phyloP scores from a whole-genome alignment of 1,140 invertebrate species.

The Heterodera carotae region DNA sequence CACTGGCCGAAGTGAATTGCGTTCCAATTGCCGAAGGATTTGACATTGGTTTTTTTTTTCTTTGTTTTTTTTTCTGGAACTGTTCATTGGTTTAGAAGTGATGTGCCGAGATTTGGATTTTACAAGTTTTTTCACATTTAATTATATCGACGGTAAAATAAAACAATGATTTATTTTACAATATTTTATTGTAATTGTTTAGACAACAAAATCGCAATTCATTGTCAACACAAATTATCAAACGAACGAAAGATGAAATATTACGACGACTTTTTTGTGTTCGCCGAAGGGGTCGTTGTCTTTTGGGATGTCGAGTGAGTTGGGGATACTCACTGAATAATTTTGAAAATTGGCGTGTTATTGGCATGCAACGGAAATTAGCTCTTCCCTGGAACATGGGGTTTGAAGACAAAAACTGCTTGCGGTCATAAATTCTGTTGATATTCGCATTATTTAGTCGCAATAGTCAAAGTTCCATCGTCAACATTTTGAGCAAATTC shows the following conservation, averaged over 20 bases:
- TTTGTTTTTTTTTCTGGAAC: neutral
- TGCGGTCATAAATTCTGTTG: too few relatives aligned
- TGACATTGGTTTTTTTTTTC: neutral
- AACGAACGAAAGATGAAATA: neutral
- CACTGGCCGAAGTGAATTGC: conserved; percentile 16
- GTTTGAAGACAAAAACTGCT: too few relatives aligned
- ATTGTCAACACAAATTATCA: neutral
- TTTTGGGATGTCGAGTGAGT: conserved; percentile 29
- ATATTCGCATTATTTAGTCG: too few relatives aligned
- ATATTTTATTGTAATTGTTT: neutral
- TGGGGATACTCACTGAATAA: neutral
- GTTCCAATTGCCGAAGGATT: neutral
- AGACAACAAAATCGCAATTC: conserved; percentile 1
- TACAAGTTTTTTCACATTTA: neutral
- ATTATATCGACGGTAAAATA: neutral
- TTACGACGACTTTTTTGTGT: conserved; percentile 28
- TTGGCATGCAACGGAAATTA: too few relatives aligned
- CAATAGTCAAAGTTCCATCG: neutral
- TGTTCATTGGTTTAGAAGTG: neutral
- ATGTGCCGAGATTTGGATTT: neutral
- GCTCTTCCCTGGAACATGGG: too few relatives aligned
- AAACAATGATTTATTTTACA: neutral
- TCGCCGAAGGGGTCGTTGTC: conserved; percentile 26
- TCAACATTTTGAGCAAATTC: conserved; percentile 4
- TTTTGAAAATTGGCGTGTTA: too few relatives aligned